Base-by-base conservation (phyloP, 64 coral and sea anemone species). In the Stichodactyla helianthus region DNA sequence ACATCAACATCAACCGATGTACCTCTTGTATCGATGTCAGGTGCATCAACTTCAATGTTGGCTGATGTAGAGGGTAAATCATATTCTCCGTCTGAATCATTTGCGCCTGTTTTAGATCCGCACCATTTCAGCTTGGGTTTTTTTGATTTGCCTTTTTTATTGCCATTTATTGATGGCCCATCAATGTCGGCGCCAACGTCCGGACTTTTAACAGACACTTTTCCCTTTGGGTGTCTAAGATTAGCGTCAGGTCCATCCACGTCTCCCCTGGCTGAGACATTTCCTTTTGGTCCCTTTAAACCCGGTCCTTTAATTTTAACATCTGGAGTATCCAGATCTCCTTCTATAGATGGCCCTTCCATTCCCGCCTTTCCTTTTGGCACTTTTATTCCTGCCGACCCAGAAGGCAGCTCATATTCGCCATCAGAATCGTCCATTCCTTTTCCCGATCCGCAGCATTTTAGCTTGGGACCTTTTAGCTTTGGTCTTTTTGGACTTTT, bases 271-370 rank as follows among this genome's bases (percentile, higher is more conserved):
- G 78, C 51, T 22, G 78, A 53, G 31, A 62, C 17, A 16, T 84
- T 84, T 54, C 54, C 79, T 57, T 53, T 53, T 6, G 51, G 83
- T 84, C 56, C 83, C 6, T 84, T 56, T 7, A 84, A 84, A 27
- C 57, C 57, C 17, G 82, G 82, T 27, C 52, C 57, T 63, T 84
- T 84, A 18, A 84, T 20, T 63, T 84, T 84, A 51, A 31, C 83
- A 13, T 84, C 83, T 35, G 78, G 78, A 20, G 55, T 11, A 18
- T 84, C 83, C 26, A 60, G 52, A 20, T 84, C 83, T 7, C 55
- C 83, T 59, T 84, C 59, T 23, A 53, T 51, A 10, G 79, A 82
- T 54, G 83, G 83, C 5, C 55, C 83, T 19, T 52, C 9, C 18
- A 22, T 71, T 71, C 19, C 25, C 7, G 15, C 83, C 23, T 51